Evolutionary conservation across 2,797 vertebrate genomes (phyloP).

Genomic region (Crocodylus rhombifer): DNA sequence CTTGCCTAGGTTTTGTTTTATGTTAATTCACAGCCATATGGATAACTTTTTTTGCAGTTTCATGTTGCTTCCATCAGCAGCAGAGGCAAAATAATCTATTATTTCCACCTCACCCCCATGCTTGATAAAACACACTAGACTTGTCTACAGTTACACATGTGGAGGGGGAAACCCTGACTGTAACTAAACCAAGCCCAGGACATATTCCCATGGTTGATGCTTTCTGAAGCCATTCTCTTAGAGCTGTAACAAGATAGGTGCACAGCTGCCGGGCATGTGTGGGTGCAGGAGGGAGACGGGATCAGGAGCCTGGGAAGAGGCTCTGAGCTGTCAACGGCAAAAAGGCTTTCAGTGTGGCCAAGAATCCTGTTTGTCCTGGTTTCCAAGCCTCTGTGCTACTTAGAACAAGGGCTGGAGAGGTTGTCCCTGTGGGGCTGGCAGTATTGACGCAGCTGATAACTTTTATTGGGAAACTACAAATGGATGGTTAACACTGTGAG

Average conservation of each 20-base stretch:
- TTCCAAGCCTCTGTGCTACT: background rate
- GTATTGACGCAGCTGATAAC: conserved; percentile 38
- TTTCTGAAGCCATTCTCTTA: conserved; percentile 25
- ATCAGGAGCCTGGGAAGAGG: conserved; percentile 1
- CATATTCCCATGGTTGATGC: background rate
- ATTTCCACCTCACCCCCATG: conserved; percentile 33
- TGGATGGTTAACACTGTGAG: background rate
- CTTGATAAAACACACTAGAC: background rate
- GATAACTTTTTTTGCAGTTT: conserved; percentile 28
- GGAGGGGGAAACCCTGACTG: background rate
- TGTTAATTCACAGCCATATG: conserved; percentile 43
- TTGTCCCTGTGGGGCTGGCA: background rate
- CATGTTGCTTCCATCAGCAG: conserved; percentile 20
- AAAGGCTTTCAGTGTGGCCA: background rate
- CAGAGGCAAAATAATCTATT: conserved; percentile 40
- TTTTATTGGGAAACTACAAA: conserved; percentile 40
- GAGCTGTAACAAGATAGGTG: background rate
- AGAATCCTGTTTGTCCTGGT: conserved; percentile 28
- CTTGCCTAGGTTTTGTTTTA: conserved; percentile 34
- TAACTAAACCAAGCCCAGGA: background rate
- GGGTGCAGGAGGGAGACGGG: conserved; percentile 6
- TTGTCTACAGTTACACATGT: conserved; percentile 7
- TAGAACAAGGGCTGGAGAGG: background rate
- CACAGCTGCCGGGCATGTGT: conserved; percentile 24
- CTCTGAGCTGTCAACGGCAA: background rate